These are phyloP conservation scores for Pomatostomus ruficeps DNA, from an alignment of 2,113 vertebrate species.

Conservation along the genomic window DNA sequence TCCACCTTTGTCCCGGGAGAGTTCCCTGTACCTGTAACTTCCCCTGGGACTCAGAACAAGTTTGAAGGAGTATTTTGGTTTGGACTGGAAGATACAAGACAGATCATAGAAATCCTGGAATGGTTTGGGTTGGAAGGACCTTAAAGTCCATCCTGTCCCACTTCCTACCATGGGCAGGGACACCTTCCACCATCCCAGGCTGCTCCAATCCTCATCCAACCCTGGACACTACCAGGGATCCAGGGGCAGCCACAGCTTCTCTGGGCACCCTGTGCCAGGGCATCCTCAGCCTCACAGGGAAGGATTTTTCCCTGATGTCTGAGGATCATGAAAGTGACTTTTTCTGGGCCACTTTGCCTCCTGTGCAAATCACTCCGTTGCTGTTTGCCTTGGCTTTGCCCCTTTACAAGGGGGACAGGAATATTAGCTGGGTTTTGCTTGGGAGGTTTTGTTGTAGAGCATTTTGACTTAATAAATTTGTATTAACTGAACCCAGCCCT, in stretches of 20 bases:
- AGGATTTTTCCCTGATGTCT: background rate
- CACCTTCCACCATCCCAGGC: accelerated
- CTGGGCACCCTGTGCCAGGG: background rate
- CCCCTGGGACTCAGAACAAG: too few species aligned
- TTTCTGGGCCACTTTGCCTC: background rate
- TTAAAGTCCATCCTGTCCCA: background rate
- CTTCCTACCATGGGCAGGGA: background rate
- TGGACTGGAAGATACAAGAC: background rate
- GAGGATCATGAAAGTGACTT: background rate
- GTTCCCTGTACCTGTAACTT: background rate
- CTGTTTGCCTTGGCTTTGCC: background rate
- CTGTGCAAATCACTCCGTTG: background rate
- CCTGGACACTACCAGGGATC: background rate
- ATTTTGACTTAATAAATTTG: background rate
- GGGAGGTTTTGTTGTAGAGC: background rate
- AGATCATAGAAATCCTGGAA: background rate
- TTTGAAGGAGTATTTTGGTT: background rate
- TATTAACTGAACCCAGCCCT: background rate
- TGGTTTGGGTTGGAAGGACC: background rate
- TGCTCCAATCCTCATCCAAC: accelerated
- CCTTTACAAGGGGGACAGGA: background rate
- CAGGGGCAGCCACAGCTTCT: background rate
- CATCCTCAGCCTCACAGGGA: accelerated
- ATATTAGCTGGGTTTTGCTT: background rate
- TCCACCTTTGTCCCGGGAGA: background rate